Evolutionary conservation across 2,888 invertebrate genomes (phyloP).

Genomic region (Acleris emargana): DNA sequence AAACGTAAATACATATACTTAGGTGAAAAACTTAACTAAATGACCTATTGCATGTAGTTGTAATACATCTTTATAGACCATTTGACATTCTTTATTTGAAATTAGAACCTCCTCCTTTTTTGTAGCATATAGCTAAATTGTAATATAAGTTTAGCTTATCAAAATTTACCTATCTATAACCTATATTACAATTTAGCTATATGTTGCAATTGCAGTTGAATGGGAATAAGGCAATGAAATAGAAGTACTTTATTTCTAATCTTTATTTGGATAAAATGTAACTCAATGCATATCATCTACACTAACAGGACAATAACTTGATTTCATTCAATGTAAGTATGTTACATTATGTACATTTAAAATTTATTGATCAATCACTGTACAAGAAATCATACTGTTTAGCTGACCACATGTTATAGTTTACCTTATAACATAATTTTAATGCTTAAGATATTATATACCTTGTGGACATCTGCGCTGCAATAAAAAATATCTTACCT

Average conservation of each 20-base stretch:
- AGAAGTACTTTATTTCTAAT: slow-evolving; percentile 42
- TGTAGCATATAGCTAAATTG: too few species aligned
- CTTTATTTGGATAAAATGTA: slow-evolving; percentile 73
- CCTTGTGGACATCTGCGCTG: slow-evolving; percentile 47
- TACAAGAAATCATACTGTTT: slow-evolving; percentile 59
- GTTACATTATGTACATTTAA: slow-evolving; percentile 54
- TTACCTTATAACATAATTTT: slow-evolving; percentile 32
- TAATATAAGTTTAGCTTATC: too few species aligned
- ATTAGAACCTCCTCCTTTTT: too few species aligned
- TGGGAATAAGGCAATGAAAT: not conserved
- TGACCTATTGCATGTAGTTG: too few species aligned
- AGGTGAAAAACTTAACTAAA: too few species aligned
- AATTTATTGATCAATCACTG: slow-evolving; percentile 58
- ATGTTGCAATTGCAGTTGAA: not conserved
- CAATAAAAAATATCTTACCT: slow-evolving; percentile 71
- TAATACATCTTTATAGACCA: too few species aligned
- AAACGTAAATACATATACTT: too few species aligned
- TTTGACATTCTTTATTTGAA: too few species aligned
- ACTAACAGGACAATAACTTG: slow-evolving; percentile 28
- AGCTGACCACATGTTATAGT: slow-evolving; percentile 29
- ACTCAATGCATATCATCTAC: slow-evolving; percentile 57
- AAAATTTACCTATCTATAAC: too few species aligned
- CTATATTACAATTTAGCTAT: too few species aligned
- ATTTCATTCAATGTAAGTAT: slow-evolving; percentile 59
- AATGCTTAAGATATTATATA: slow-evolving; percentile 31